Conservation (phyloP, 2,888 invertebrate genomes). For the Laspeyria flexula region DNA sequence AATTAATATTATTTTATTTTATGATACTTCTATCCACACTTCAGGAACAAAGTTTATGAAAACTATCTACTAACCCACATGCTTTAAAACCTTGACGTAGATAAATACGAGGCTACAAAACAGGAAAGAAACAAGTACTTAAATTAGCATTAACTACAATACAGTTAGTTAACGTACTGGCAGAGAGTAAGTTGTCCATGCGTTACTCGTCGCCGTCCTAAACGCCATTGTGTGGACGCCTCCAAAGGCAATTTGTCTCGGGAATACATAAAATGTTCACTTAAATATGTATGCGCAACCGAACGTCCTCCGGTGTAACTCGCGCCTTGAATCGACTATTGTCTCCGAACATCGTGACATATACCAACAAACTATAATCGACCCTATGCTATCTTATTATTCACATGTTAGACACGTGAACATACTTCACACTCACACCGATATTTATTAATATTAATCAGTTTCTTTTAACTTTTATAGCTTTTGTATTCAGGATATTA, state of each 20-base stretch:
- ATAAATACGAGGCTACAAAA: conserved; percentile 23
- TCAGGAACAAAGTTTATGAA: too few relatives aligned
- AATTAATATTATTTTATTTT: too few relatives aligned
- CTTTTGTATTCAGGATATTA: conserved; percentile 20
- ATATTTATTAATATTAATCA: conserved; percentile 44
- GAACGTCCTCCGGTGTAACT: conserved; percentile 53
- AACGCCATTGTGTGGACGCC: conserved; percentile 59
- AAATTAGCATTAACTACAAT: conserved; percentile 29
- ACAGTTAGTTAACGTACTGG: conserved; percentile 31
- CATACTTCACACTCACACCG: conserved; percentile 25
- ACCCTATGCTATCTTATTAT: conserved; percentile 29
- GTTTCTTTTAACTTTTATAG: conserved; percentile 23
- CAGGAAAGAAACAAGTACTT: conserved; percentile 19
- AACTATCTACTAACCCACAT: too few relatives aligned
- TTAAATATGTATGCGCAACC: conserved; percentile 57
- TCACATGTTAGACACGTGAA: conserved; percentile 49
- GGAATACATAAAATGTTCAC: conserved; percentile 66
- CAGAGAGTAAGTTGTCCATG: conserved; percentile 52
- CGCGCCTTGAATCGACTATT: conserved; percentile 69
- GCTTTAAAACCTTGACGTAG: conserved; percentile 9
- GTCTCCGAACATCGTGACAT: conserved; percentile 48
- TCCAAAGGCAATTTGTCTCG: conserved; percentile 70
- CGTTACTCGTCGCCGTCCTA: conserved; percentile 44
- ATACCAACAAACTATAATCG: conserved; percentile 20
- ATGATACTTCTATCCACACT: too few relatives aligned